Base-by-base conservation (phyloP, 2,113 vertebrate species). In the Siniperca knerii region DNA sequence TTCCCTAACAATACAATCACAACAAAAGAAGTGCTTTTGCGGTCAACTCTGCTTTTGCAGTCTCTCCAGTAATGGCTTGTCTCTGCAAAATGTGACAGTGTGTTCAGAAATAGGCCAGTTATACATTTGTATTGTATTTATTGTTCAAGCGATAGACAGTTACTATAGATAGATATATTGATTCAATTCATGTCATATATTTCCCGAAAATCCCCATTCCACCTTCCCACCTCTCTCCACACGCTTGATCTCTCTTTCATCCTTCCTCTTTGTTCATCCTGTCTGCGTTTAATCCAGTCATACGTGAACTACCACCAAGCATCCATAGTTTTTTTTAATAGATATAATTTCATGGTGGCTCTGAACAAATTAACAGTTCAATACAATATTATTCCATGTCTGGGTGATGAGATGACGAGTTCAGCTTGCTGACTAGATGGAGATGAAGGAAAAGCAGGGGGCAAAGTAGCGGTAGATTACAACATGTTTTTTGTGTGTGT, bases 351-450 rank as follows among this genome's bases (percentile, higher is more conserved):
- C 89, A 94, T 81, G 86, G 85, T 66, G 44, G 75, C 85, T 91
- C 70, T 71, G 88, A 87, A 73, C 74, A 87, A 91, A 95, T 95
- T 92, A 92, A 84, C 87, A 85, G 88, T 91, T 90, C 90, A 84
- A 23, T 74, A 68, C 52, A 68, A 80, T 88, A 77, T 83, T 77
- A 86, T 89, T 72, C 58, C 37, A 46, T 69, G 79, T 90, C 88
- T 87, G 48, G 33, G 81, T 67, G 25, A 81, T 48, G 73, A 52
- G 72, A 74, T 23, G 86, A 85, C 11, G 16, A 65, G 46, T 64
- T 78, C 40, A 10, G 79, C 62, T 61, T 73, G 68, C 69, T 84
- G 82, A 91, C 79, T 57, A 77, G 67, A 84, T 82, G 74, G 33
- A 55, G 57, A 80, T 75, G 74, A 90, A 72, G 78, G 54, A 46